Base-by-base conservation (phyloP, 1,140 invertebrate genomes). In the Arion vulgaris region DNA sequence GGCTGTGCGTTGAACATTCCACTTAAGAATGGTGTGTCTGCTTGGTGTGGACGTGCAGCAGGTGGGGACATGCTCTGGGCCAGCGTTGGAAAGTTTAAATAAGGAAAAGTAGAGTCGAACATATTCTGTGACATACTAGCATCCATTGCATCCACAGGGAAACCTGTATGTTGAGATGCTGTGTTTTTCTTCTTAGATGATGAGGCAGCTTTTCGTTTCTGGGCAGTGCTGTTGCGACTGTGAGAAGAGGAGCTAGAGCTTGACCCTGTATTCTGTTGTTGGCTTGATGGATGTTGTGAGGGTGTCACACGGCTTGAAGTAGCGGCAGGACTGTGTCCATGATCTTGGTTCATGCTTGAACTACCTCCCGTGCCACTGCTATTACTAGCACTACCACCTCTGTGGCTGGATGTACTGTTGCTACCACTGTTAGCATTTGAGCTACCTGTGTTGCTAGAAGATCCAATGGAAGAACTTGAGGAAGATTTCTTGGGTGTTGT, bases 51-150 rank as follows among this genome's bases (percentile, higher is more conserved):
- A 23, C 89, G 74, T 23, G 86, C 85, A 49, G 90, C 89, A 0
- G 88, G 87, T 53, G 91, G 90, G 23, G 91, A 91, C 62, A 91
- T 85, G 89, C 86, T 80, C 87, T 84, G 82, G 66, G 84, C 62
- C 71, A 90, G 89, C 38, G 91, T 88, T 38, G 91, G 89, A 80
- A 91, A 87, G 80, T 90, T 89, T 66, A 90, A 86, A 74, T 89
- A 89, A 26, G 88, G 80, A 62, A 90, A 86, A 76, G 88, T 88
- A 15, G 88, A 80, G 36, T 92, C 91, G 87, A 92, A 92, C 62
- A 92, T 91, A 72, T 53, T 80, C 68, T 89, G 86, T 17, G 86
- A 87, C 80, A 89, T 84, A 73, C 87, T 88, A 36, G 88, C 83
- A 69, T 92, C 90, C 75, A 91, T 88, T 36, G 38, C 26, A 51